A percentile compares a stretch with the other conserved stretches of the same genome.
phyloP scores from a whole-genome alignment of 2,888 invertebrate species.

The Amaurobius ferox region DNA sequence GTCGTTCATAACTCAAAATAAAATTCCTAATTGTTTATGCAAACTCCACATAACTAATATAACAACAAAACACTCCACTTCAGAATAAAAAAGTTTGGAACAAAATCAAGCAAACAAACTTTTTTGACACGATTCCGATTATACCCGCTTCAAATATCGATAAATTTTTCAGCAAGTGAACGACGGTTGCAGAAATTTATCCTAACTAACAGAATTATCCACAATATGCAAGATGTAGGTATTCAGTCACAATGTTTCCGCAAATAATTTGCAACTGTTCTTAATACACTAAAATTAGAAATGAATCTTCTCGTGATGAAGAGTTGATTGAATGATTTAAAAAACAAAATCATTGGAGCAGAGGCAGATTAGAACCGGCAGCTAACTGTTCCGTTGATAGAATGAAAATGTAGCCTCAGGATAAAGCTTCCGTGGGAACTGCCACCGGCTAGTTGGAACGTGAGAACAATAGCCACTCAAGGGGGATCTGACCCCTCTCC shows the following conservation, averaged over 20 bases:
- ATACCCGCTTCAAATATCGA: neutral
- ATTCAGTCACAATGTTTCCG: too few species aligned
- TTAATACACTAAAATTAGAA: neutral
- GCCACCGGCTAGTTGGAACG: slow-evolving; percentile 65
- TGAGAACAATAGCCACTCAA: slow-evolving; percentile 59
- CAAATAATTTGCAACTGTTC: too few species aligned
- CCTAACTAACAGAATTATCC: too few species aligned
- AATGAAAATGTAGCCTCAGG: slow-evolving; percentile 35
- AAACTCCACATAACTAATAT: slow-evolving; percentile 1
- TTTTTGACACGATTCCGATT: slow-evolving; percentile 19
- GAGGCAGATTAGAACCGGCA: slow-evolving; percentile 40
- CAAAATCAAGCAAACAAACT: slow-evolving; percentile 17
- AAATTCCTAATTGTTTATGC: neutral
- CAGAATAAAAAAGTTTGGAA: slow-evolving; percentile 10
- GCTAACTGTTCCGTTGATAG: slow-evolving; percentile 58
- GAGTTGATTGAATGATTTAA: neutral
- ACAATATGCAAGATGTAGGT: too few species aligned
- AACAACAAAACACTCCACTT: neutral
- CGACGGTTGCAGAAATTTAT: too few species aligned
- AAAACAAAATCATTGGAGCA: slow-evolving; percentile 43
- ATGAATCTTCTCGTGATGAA: neutral
- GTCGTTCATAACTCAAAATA: slow-evolving; percentile 55
- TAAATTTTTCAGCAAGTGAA: neutral
- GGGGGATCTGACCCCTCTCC: slow-evolving; percentile 40
- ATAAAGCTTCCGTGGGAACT: slow-evolving; percentile 65